Base-by-base conservation (phyloP, 2,113 vertebrate species). In the Carassius carassius region DNA sequence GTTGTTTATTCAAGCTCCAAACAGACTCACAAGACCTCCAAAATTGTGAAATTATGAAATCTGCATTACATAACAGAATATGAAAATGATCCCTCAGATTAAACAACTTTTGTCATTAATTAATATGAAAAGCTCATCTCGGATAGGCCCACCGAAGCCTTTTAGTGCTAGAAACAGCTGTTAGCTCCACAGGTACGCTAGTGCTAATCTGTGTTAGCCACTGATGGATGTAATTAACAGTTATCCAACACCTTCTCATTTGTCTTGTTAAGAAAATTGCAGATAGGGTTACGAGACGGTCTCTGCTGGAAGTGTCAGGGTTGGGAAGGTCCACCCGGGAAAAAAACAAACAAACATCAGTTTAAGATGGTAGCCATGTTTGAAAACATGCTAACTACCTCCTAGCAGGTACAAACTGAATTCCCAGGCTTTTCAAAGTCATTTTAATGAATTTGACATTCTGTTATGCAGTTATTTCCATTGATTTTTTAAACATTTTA, bases 191-290 rank as follows among this genome's bases (percentile, higher is more conserved):
- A 78, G 54, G 54, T 60, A 78, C 6, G 21, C 32, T 78, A 58
- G 29, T 37, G 76, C 58, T 62, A 41, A 78, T 78, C 54, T 78
- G 54, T 4, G 21, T 62, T 78, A 78, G 76, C 76, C 17, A 8
- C 58, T 78, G 76, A 78, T 65, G 37, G 23, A 80, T 65, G 78
- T 65, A 80, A 65, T 80, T 65, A 78, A 79, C 58, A 23, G 54
- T 37, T 58, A 78, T 78, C 21, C 35, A 60, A 78, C 32, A 60
- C 32, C 1, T n/a, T 60, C 35, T 62, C 54, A 35, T 62, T 78
- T 60, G 76, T 78, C 29, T 21, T 78, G 35, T 37, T 78, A 62
- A 23, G 76, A 78, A 58, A 41, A 62, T 78, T 23, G 21, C 12
- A 56, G 41, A 41, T 41, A 41, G 41, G 41, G 41, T 41, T 41